phyloP scores from a whole-genome alignment of 2,888 invertebrate genomes.

The Aspidiotus rigidus region DNA sequence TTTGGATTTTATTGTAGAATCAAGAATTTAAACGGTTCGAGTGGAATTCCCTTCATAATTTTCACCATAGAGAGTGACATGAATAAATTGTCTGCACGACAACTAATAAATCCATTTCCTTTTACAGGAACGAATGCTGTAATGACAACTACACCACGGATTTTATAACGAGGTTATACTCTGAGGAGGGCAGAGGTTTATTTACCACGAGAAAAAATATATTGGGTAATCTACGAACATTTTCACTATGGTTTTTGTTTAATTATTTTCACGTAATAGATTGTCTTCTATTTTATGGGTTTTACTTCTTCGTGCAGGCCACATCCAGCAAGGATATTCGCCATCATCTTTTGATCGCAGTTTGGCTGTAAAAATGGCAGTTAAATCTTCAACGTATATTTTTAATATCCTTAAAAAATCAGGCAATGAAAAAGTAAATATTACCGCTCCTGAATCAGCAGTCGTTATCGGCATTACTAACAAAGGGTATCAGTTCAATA shows the following conservation, averaged over 20 bases:
- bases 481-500: constrained; percentile 6
- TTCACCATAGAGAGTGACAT: too few species aligned
- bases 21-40: not conserved
- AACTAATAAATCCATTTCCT: not conserved
- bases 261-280: not conserved
- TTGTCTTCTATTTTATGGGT: too few species aligned
- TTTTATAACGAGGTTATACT: constrained; percentile 87
- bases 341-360: constrained; percentile 35
- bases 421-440: not conserved
- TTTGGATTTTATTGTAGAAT: too few species aligned
- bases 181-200: constrained; percentile 90
- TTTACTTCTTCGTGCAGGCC: constrained; percentile 18
- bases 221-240: constrained; percentile 50
- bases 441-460: constrained; percentile 9
- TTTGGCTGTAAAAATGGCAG: constrained; percentile 33
- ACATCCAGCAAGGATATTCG: constrained; percentile 31
- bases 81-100: too few species aligned
- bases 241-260: not conserved
- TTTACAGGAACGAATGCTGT: constrained; percentile 76
- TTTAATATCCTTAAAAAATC: constrained; percentile 7
- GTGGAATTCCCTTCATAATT: not conserved
- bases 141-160: constrained; percentile 93
- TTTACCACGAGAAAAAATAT: constrained; percentile 95
- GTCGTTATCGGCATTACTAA: constrained; percentile 25
- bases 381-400: constrained; percentile 29